phyloP scores from a whole-genome alignment of 1,140 invertebrate species.

The Rhopalosiphum maidis region DNA sequence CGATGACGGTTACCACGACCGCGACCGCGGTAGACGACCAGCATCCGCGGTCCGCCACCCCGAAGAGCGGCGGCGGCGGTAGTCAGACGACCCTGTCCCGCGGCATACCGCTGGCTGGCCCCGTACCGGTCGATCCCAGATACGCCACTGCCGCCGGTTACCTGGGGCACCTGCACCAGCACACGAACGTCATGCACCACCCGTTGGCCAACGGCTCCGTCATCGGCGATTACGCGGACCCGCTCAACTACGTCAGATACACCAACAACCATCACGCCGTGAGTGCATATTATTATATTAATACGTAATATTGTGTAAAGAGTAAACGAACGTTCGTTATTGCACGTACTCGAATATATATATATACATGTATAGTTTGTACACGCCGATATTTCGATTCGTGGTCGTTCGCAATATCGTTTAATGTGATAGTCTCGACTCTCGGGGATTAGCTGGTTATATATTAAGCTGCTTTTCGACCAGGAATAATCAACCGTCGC shows the following conservation, averaged over 20 bases:
- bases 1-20: not conserved
- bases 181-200: constrained; percentile 65
- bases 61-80: constrained; percentile 62
- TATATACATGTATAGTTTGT: too few relatives aligned
- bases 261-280: constrained; percentile 59
- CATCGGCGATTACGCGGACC: constrained; percentile 23
- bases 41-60: not conserved
- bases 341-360: too few relatives aligned
- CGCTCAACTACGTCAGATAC: not conserved
- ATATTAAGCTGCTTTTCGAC: too few relatives aligned
- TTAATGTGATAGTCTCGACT: too few relatives aligned
- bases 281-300: constrained; percentile 57
- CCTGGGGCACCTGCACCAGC: constrained; percentile 81
- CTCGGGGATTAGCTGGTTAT: too few relatives aligned
- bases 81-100: constrained; percentile 65
- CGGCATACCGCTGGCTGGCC: constrained; percentile 75
- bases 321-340: too few relatives aligned
- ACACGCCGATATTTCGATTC: too few relatives aligned
- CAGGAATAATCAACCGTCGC: too few relatives aligned
- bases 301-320: too few relatives aligned
- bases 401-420: too few relatives aligned
- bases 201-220: constrained; percentile 59
- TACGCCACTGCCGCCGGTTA: constrained; percentile 64
- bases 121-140: constrained; percentile 70
- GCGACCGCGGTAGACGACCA: not conserved